phyloP scores from a whole-genome alignment of 1,140 invertebrate species.

The Centruroides vittatus region DNA sequence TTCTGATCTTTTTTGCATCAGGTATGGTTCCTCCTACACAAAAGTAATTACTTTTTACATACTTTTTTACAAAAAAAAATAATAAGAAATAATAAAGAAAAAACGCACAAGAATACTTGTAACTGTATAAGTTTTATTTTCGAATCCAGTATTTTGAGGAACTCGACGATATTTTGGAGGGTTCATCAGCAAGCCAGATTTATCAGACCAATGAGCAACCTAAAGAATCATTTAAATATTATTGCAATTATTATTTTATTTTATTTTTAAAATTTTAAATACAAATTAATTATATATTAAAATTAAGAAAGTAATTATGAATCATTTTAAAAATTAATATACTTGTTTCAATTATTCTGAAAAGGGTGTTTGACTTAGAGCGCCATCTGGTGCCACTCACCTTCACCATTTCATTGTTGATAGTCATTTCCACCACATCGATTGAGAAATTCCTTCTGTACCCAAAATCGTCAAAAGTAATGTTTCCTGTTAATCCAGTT shows the following conservation, averaged over 20 bases:
- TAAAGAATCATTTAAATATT: constrained; percentile 24
- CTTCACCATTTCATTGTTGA: constrained; percentile 71
- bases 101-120: constrained; percentile 70
- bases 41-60: constrained; percentile 1
- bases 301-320: too few species aligned
- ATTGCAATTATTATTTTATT: too few species aligned
- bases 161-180: constrained; percentile 61
- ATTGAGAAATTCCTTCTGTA: constrained; percentile 76
- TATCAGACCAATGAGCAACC: constrained; percentile 84
- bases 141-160: constrained; percentile 45
- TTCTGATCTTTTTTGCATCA: constrained; percentile 56
- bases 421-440: constrained; percentile 83
- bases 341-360: too few species aligned
- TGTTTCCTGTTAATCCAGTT: constrained; percentile 49
- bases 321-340: too few species aligned
- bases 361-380: too few species aligned
- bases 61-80: constrained; percentile 3
- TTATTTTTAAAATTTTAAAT: too few species aligned
- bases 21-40: constrained; percentile 62
- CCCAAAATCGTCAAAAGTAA: constrained; percentile 74
- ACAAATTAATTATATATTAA: too few species aligned
- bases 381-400: constrained; percentile 33
- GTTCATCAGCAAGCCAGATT: constrained; percentile 54
- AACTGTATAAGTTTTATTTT: constrained; percentile 77
- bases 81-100: not conserved